phyloP scores from a whole-genome alignment of 2,113 vertebrate genomes.

The Hemiprocne comata region DNA sequence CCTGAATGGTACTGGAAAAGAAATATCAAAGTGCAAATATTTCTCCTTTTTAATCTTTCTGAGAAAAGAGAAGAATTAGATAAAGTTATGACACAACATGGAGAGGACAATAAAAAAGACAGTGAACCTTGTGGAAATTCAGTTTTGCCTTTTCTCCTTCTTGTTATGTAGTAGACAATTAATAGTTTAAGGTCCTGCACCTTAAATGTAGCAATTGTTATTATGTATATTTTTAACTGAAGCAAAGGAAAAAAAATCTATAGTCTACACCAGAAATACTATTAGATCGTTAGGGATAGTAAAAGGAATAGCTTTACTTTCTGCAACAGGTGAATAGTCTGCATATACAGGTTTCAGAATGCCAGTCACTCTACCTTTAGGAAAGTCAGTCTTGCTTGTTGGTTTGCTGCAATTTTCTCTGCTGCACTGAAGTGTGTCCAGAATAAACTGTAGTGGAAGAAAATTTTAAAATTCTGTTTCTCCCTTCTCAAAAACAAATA shows the following conservation, averaged over 20 bases:
- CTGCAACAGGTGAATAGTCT: background rate
- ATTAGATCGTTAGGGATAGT: background rate
- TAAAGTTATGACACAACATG: background rate
- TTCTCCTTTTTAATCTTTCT: background rate
- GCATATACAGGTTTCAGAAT: background rate
- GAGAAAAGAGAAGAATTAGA: background rate
- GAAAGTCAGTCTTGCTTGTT: background rate
- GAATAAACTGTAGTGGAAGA: conserved; percentile 21
- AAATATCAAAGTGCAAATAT: background rate
- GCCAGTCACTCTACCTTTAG: conserved; percentile 11
- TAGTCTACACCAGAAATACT: background rate
- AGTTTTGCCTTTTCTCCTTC: background rate
- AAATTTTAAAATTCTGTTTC: background rate
- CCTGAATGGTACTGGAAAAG: background rate
- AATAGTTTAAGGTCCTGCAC: background rate
- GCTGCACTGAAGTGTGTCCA: conserved; percentile 57
- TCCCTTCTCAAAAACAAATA: background rate
- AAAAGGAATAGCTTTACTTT: background rate
- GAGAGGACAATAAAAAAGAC: background rate
- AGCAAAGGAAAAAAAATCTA: background rate
- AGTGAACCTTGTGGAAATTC: background rate
- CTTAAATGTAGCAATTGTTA: background rate
- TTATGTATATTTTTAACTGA: background rate
- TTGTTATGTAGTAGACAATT: background rate
- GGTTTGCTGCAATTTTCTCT: conserved; percentile 1